phyloP scores from a whole-genome alignment of 35 echinoderm and acorn worm species.

The Chiridota heheva region DNA sequence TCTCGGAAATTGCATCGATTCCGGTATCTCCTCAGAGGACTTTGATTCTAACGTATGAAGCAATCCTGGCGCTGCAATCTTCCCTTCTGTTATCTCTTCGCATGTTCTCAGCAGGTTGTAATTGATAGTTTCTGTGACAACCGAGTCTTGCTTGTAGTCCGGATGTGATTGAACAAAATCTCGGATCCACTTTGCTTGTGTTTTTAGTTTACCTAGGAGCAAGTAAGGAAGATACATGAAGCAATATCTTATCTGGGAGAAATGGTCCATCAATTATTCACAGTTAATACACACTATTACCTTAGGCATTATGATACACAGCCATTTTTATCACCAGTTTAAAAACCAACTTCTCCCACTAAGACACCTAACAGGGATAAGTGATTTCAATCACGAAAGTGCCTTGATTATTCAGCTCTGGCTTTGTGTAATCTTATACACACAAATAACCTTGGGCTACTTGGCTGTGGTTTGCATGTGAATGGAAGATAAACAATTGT shows the following conservation, averaged over 20 bases:
- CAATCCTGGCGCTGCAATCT: constrained; percentile 47
- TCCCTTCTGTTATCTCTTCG: constrained; percentile 62
- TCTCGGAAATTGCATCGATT: constrained; percentile 9
- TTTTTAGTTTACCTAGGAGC: constrained; percentile 69
- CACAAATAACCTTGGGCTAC: no score
- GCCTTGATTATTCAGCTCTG: no score
- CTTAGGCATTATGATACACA: background rate
- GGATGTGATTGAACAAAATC: constrained; percentile 76
- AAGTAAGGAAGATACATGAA: background rate
- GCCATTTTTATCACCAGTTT: background rate
- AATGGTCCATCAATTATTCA: no score
- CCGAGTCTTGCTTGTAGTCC: constrained; percentile 83
- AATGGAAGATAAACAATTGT: no score
- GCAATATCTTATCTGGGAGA: no score
- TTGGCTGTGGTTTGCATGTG: no score
- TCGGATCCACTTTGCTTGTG: constrained; percentile 79
- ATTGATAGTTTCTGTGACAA: constrained; percentile 71
- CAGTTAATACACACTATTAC: no score
- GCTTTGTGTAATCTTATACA: no score
- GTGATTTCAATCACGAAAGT: no score
- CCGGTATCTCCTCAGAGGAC: constrained; percentile 45
- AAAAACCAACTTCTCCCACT: background rate
- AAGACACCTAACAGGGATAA: background rate
- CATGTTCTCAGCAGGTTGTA: constrained; percentile 74
- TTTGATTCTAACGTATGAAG: constrained; percentile 40